Evolutionary conservation across 2,888 invertebrate species (phyloP).

Genomic region (Ischnus inquisitorius): DNA sequence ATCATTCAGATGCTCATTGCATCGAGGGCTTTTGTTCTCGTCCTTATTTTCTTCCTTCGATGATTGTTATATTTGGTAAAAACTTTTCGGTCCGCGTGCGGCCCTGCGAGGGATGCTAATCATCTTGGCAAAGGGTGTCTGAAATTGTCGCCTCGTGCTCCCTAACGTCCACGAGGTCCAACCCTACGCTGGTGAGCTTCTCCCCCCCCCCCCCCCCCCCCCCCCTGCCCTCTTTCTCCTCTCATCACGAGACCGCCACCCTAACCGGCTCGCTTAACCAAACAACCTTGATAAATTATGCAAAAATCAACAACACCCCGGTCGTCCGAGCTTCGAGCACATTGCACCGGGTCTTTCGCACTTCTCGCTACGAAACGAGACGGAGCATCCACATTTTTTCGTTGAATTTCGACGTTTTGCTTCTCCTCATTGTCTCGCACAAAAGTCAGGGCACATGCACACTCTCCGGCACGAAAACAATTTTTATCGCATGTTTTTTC

Average conservation of each 20-base stretch:
- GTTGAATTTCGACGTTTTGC: conserved; percentile 5
- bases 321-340: conserved; percentile 26
- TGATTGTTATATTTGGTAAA: conserved; percentile 21
- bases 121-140: conserved; percentile 82
- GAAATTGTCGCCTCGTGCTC: conserved; percentile 81
- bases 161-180: conserved; percentile 69
- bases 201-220: too few species aligned
- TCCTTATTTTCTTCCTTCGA: not conserved
- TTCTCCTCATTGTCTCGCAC: not conserved
- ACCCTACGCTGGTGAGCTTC: conserved; percentile 15
- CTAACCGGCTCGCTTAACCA: conserved; percentile 82
- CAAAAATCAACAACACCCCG: conserved; percentile 84
- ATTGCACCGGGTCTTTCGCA: conserved; percentile 45
- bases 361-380: conserved; percentile 8
- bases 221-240: conserved; percentile 58
- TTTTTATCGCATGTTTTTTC: not conserved
- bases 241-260: conserved; percentile 66
- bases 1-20: not conserved
- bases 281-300: conserved; percentile 85
- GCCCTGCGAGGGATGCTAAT: conserved; percentile 82
- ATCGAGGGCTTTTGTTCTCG: not conserved
- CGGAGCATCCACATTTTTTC: not conserved
- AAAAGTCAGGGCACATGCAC: not conserved
- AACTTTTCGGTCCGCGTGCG: conserved; percentile 71
- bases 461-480: not conserved